Conservation (phyloP, 2,113 vertebrate genomes). For the Eleginops maclovinus region DNA sequence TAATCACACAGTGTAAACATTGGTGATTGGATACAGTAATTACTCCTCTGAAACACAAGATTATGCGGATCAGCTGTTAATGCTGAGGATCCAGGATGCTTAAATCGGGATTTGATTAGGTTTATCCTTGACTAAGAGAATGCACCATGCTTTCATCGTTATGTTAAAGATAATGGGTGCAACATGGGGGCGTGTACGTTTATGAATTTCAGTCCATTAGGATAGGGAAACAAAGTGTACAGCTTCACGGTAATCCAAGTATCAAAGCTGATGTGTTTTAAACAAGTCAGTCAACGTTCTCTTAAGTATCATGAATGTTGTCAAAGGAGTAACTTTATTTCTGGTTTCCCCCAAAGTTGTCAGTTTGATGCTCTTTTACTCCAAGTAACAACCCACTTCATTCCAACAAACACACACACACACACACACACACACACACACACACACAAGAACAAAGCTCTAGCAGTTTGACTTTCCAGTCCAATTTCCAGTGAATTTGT, state of each 20-base stretch:
- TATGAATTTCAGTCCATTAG: background rate
- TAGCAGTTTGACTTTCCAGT: slow-evolving; percentile 23
- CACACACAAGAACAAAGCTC: background rate
- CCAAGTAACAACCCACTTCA: background rate
- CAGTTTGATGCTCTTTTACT: slow-evolving; percentile 9
- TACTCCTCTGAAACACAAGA: slow-evolving; percentile 42
- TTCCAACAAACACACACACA: slow-evolving; percentile 11
- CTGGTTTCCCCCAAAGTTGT: slow-evolving; percentile 13
- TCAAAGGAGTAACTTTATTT: background rate
- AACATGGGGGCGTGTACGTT: slow-evolving; percentile 12
- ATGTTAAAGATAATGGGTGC: slow-evolving; percentile 20
- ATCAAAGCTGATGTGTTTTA: slow-evolving; percentile 9
- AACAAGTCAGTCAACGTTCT: slow-evolving; percentile 5
- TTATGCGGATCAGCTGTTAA: slow-evolving; percentile 43
- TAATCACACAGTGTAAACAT: slow-evolving; percentile 20
- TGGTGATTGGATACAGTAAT: slow-evolving; percentile 29
- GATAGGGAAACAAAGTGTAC: background rate
- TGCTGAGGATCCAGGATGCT: slow-evolving; percentile 13
- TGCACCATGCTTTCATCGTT: background rate
- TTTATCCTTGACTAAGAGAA: slow-evolving; percentile 36
- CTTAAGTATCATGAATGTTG: background rate
- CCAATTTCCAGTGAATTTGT: slow-evolving; percentile 52
- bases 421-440: background rate
- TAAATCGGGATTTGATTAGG: slow-evolving; percentile 32
- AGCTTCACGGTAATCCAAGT: background rate